These are phyloP conservation scores for Tapirus terrestris DNA, from an alignment of 2,113 vertebrate genomes.

Conservation along the genomic window DNA sequence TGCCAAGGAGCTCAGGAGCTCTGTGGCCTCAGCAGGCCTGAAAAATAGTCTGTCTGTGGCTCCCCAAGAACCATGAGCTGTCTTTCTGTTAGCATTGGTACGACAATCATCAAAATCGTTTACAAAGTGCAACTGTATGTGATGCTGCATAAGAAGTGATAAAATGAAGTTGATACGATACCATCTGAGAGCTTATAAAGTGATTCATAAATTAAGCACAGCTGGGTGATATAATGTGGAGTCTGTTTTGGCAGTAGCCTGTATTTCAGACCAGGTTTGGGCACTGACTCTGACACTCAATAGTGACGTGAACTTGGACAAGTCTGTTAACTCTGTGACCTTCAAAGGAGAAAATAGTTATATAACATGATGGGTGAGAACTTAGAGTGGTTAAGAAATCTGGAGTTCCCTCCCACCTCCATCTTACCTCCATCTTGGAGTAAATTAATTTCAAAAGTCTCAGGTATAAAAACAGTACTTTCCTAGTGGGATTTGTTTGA, in stretches of 20 bases:
- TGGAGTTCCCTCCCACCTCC: not conserved
- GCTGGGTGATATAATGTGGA: not conserved
- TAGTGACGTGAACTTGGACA: not conserved
- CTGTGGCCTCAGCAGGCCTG: not conserved
- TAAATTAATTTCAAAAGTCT: conserved; percentile 5
- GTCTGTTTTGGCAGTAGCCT: not conserved
- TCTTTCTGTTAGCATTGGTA: not conserved
- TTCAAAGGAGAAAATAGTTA: not conserved
- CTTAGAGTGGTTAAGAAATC: not conserved
- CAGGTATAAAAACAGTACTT: not conserved
- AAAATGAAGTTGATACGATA: not conserved
- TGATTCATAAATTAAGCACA: not conserved
- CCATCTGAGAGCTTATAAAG: not conserved
- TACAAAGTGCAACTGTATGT: not conserved
- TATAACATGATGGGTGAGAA: not conserved
- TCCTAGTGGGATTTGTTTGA: not conserved
- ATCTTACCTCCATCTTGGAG: not conserved
- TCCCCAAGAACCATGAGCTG: not conserved
- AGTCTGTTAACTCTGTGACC: not conserved
- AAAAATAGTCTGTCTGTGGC: conserved; percentile 16
- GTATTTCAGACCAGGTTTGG: not conserved
- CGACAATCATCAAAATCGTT: not conserved
- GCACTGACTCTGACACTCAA: not conserved
- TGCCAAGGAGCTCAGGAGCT: not conserved
- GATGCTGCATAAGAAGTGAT: not conserved